A percentile compares a stretch with the other conserved stretches of the same genome.
phyloP scores from a whole-genome alignment of 2,113 vertebrate species.

The Cepphus grylle region DNA sequence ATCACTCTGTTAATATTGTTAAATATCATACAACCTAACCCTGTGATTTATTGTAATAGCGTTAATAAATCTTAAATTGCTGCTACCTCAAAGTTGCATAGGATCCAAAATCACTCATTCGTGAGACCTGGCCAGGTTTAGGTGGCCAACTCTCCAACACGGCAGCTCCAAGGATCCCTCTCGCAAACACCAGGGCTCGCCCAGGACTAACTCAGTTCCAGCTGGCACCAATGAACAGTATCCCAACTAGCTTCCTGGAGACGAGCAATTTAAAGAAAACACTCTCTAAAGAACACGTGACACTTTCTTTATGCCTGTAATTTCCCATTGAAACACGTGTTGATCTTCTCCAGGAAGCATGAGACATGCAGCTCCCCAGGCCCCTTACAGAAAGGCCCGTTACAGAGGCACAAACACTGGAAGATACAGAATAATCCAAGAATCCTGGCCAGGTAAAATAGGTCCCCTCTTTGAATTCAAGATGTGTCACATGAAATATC shows the following conservation, averaged over 20 bases:
- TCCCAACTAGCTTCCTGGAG: not conserved
- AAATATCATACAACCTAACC: not conserved
- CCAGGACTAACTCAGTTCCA: not conserved
- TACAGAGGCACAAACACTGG: not conserved
- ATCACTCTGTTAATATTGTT: not conserved
- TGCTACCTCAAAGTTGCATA: not conserved
- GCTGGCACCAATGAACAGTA: not conserved
- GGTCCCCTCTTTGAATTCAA: not conserved
- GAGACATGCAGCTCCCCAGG: not conserved
- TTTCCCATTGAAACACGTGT: not conserved
- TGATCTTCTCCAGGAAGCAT: not conserved
- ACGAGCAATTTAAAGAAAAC: not conserved
- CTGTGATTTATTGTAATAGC: not conserved
- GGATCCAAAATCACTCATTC: not conserved
- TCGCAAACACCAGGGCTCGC: not conserved
- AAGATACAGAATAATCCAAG: not conserved
- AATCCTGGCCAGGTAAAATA: not conserved
- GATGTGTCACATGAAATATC: not conserved
- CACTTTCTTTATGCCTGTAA: not conserved
- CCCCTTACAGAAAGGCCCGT: not conserved
- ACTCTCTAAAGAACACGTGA: not conserved
- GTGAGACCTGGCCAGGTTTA: not conserved
- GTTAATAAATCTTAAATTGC: not conserved
- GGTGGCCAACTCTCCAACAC: not conserved
- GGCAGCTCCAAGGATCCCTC: not conserved